Percentiles rank a stretch among this genome's conserved stretches.
Conservation (phyloP, 92 coral and sea anemone genomes). For the Siderastrea siderea region DNA sequence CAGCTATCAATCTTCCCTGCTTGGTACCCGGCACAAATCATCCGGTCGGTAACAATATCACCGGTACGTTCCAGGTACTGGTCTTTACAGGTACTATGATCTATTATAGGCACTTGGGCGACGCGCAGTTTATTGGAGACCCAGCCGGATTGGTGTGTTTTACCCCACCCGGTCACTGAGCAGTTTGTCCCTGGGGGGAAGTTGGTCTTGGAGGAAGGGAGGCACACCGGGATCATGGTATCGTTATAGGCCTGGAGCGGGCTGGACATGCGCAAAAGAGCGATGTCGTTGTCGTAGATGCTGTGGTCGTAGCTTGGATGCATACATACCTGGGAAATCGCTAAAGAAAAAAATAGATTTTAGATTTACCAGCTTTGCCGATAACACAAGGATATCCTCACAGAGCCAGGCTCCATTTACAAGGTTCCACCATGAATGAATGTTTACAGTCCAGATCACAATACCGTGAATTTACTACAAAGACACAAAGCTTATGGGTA, state of each 20-base stretch:
- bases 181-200: slow-evolving; percentile 63
- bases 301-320: slow-evolving; percentile 72
- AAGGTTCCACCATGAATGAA: no score
- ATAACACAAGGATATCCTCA: no score
- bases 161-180: slow-evolving; percentile 77
- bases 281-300: slow-evolving; percentile 77
- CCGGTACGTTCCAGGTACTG: slow-evolving; percentile 61
- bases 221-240: slow-evolving; percentile 81
- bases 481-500: no score
- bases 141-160: slow-evolving; percentile 53
- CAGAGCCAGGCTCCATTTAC: no score
- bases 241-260: slow-evolving; percentile 67
- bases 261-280: slow-evolving; percentile 65
- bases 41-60: slow-evolving; percentile 63
- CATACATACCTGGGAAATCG: slow-evolving; percentile 78
- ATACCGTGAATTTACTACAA: no score
- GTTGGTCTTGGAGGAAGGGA: slow-evolving; percentile 50
- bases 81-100: slow-evolving; percentile 54
- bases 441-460: no score
- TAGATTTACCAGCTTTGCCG: no score
- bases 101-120: slow-evolving; percentile 72
- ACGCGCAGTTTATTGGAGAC: slow-evolving; percentile 74
- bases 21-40: slow-evolving; percentile 88
- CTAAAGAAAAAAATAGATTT: slow-evolving; percentile 43
- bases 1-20: slow-evolving; percentile 84